These are phyloP conservation scores for Phragmatobia fuliginosa DNA, from an alignment of 2,888 invertebrate species.

Conservation along the genomic window DNA sequence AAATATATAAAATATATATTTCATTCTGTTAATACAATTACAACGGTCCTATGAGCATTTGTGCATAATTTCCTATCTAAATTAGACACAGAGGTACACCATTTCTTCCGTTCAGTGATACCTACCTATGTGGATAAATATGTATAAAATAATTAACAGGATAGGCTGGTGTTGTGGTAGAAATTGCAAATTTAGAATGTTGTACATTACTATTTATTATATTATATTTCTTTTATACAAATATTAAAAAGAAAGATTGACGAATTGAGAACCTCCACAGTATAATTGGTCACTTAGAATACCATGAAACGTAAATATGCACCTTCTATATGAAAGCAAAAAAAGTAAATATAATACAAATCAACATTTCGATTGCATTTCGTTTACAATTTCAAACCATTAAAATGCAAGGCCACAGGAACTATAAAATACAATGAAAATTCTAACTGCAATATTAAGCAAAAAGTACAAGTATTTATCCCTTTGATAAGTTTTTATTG, in stretches of 20 bases:
- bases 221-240: too few species aligned
- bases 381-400: background rate
- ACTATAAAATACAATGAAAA: background rate
- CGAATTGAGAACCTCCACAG: too few species aligned
- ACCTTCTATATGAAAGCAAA: too few species aligned
- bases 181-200: too few species aligned
- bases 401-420: background rate
- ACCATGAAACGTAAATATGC: background rate
- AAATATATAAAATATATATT: too few species aligned
- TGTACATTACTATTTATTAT: too few species aligned
- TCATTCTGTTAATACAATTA: background rate
- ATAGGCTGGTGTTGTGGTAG: too few species aligned
- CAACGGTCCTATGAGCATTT: background rate
- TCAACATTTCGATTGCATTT: background rate
- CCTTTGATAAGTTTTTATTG: background rate
- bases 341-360: background rate
- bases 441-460: background rate
- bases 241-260: background rate
- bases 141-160: too few species aligned
- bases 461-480: constrained; percentile 11
- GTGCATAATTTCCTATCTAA: background rate
- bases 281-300: background rate
- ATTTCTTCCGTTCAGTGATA: too few species aligned
- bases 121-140: too few species aligned
- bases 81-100: too few species aligned